Evolutionary conservation across 2,797 vertebrate species (phyloP).

Genomic region (Muscicapa striata): DNA sequence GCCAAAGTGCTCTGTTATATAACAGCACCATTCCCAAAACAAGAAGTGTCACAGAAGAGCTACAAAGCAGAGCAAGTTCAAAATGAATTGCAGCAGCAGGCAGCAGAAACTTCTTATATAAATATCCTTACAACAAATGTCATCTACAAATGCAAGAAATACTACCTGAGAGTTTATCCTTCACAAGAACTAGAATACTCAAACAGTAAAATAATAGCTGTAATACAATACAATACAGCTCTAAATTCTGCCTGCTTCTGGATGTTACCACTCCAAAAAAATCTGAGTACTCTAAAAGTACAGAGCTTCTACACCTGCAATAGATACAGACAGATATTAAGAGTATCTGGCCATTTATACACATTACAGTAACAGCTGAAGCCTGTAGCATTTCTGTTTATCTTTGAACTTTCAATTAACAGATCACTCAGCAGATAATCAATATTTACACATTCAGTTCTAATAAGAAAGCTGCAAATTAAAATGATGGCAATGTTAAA

Average conservation of each 20-base stretch:
- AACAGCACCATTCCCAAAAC: background rate
- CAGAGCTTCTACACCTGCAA: background rate
- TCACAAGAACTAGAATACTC: background rate
- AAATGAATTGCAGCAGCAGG: background rate
- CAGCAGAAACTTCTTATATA: background rate
- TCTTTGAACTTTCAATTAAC: background rate
- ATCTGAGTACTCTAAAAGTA: background rate
- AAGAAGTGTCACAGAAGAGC: background rate
- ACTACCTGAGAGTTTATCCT: background rate
- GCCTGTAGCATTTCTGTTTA: background rate
- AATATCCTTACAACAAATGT: background rate
- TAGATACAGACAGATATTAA: background rate
- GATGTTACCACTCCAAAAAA: background rate
- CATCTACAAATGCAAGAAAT: background rate
- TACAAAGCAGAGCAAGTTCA: background rate
- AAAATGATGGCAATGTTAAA: background rate
- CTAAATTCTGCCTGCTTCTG: background rate
- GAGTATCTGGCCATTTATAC: background rate
- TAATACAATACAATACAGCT: background rate
- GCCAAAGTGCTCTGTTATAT: background rate
- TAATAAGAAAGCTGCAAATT: background rate
- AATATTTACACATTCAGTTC: background rate
- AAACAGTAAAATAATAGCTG: background rate
- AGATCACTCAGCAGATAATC: background rate
- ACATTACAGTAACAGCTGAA: background rate